These are phyloP conservation scores for Lepidurus arcticus DNA, from an alignment of 1,140 invertebrate species.

Conservation along the genomic window DNA sequence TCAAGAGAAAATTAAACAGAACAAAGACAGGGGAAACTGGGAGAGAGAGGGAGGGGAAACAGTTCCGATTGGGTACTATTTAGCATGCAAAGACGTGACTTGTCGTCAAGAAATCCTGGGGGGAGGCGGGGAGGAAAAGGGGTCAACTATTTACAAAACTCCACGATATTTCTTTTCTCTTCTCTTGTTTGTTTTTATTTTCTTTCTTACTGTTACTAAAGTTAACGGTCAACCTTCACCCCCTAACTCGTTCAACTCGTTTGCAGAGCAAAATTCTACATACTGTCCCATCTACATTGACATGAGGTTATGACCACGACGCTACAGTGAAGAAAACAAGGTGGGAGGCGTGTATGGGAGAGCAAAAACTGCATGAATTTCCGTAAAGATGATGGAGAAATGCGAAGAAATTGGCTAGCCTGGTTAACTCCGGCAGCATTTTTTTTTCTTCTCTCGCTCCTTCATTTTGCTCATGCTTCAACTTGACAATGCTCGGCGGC, in stretches of 20 bases:
- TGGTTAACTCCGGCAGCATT: background rate
- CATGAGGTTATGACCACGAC: conserved; percentile 14
- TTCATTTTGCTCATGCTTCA: background rate
- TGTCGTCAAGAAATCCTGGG: background rate
- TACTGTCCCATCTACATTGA: conserved; percentile 19
- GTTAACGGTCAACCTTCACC: conserved; percentile 5
- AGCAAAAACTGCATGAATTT: background rate
- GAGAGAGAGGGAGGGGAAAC: background rate
- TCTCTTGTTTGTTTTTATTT: background rate
- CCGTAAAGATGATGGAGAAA: background rate
- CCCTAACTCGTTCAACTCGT: background rate
- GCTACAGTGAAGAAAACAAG: conserved; percentile 21
- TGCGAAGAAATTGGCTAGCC: conserved; percentile 1
- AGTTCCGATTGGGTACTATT: background rate
- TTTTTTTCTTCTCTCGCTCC: background rate
- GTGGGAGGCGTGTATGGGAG: conserved; percentile 9
- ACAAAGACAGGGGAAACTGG: background rate
- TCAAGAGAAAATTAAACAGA: background rate
- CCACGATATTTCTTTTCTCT: background rate
- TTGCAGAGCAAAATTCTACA: conserved; percentile 13
- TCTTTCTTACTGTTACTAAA: background rate
- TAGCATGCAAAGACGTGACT: background rate
- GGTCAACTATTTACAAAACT: conserved; percentile 12
- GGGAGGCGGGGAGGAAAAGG: background rate
- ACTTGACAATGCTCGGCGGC: background rate